Percentiles rank a stretch among this genome's conserved stretches.
Conservation (phyloP, 2,797 vertebrate genomes). For the Sebastes itinus region DNA sequence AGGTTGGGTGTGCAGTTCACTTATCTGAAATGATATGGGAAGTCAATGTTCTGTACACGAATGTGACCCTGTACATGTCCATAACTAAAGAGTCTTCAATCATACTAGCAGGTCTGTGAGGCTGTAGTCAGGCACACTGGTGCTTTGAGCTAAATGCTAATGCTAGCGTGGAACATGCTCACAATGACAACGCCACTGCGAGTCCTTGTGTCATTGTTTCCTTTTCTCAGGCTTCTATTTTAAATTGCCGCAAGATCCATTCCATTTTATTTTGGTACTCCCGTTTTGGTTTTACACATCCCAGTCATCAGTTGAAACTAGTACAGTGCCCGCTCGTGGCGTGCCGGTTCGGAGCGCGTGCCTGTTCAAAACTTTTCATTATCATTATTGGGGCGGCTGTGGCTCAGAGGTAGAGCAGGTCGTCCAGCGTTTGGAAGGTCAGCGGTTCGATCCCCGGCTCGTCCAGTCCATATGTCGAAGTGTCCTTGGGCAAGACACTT, state of each 20-base stretch:
- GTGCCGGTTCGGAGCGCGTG: no score
- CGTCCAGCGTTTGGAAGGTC: no score
- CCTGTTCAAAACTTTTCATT: no score
- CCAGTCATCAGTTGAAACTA: background rate
- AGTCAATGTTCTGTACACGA: constrained; percentile 16
- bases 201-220: background rate
- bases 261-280: background rate
- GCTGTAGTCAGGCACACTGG: background rate
- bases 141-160: background rate
- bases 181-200: background rate
- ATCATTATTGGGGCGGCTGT: no score
- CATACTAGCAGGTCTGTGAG: background rate
- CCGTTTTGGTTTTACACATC: background rate
- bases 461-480: no score
- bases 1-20: constrained; percentile 11
- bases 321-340: no score
- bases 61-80: constrained; percentile 34
- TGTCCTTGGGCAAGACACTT: no score
- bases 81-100: background rate
- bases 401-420: no score
- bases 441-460: no score
- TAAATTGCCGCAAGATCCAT: background rate
- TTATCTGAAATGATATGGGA: constrained; percentile 51
- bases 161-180: background rate
- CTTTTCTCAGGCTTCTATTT: background rate